Evolutionary conservation across 2,888 invertebrate species (phyloP).

Genomic region (Fragum fragum): DNA sequence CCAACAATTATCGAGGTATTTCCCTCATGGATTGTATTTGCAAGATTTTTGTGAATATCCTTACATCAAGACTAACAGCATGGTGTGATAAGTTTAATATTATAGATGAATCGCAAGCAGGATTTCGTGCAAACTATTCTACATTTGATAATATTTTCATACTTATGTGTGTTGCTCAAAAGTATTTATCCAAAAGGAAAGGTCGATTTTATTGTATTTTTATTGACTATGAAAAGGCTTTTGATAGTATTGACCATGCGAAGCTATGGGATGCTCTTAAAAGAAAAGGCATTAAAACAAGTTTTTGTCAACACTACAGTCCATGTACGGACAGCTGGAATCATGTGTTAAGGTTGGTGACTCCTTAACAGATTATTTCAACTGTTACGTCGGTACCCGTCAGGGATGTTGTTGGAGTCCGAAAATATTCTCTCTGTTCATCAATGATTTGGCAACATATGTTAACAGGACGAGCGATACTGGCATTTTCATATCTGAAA

Average conservation of each 20-base stretch:
- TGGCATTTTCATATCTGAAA: slow-evolving; percentile 16
- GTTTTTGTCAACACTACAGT: slow-evolving; percentile 19
- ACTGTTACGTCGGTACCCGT: slow-evolving; percentile 21
- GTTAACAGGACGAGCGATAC: background rate
- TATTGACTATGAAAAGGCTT: slow-evolving; percentile 22
- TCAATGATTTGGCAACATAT: slow-evolving; percentile 23
- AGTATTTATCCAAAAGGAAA: slow-evolving; percentile 7
- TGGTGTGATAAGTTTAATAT: slow-evolving; percentile 10
- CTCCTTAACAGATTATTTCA: slow-evolving; percentile 21
- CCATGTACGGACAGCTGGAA: slow-evolving; percentile 24
- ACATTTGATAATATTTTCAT: slow-evolving; percentile 31
- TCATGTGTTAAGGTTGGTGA: slow-evolving; percentile 28
- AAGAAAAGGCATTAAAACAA: slow-evolving; percentile 20
- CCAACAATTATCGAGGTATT: slow-evolving; percentile 48
- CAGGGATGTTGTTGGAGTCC: slow-evolving; percentile 30
- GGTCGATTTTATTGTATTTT: slow-evolving; percentile 28
- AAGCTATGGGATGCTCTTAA: slow-evolving; percentile 13
- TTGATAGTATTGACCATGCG: slow-evolving; percentile 16
- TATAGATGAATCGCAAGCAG: slow-evolving; percentile 29
- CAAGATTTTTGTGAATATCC: slow-evolving; percentile 26
- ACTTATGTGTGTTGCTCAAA: slow-evolving; percentile 7
- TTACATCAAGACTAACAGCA: slow-evolving; percentile 1
- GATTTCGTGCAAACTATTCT: slow-evolving; percentile 21
- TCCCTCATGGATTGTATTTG: slow-evolving; percentile 38
- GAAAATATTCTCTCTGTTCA: slow-evolving; percentile 18